Conservation (phyloP, 2,888 invertebrate genomes). For the Trichopria drosophilae region DNA sequence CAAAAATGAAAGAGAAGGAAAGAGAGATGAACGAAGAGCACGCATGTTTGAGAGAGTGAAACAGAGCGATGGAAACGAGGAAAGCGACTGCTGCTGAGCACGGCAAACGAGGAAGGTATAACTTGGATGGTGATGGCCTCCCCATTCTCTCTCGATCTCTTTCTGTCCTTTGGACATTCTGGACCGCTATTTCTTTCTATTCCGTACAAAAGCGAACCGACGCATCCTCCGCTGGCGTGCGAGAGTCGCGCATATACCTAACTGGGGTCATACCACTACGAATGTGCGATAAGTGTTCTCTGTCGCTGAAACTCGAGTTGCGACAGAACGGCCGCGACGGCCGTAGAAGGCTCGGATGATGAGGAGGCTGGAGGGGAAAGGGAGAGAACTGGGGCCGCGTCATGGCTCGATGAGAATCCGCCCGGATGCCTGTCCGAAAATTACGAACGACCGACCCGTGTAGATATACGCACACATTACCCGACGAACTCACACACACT, state of each 20-base stretch:
- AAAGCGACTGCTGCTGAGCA: no score
- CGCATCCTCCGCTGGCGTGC: conserved; percentile 21
- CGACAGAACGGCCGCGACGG: conserved; percentile 14
- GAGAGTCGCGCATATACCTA: conserved; percentile 20
- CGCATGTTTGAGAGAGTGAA: conserved; percentile 4
- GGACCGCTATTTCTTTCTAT: conserved; percentile 4
- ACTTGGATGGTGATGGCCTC: no score
- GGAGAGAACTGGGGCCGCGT: conserved; percentile 12
- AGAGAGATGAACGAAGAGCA: no score
- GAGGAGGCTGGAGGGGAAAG: conserved; percentile 13
- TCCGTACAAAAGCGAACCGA: conserved; percentile 11
- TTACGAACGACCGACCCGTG: conserved; percentile 32
- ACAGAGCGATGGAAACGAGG: conserved; percentile 2
- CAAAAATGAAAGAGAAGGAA: no score
- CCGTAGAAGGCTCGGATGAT: conserved; percentile 5
- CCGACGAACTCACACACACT: neutral
- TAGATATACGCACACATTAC: neutral
- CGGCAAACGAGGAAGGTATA: no score
- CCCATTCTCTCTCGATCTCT: no score
- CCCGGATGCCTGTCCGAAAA: conserved; percentile 43
- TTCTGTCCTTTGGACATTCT: neutral
- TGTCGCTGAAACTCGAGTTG: conserved; percentile 15
- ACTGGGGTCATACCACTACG: conserved; percentile 41
- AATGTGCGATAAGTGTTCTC: conserved; percentile 46
- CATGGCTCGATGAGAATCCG: conserved; percentile 39